phyloP scores from a whole-genome alignment of 2,113 vertebrate species.

The Peucedramus taeniatus region DNA sequence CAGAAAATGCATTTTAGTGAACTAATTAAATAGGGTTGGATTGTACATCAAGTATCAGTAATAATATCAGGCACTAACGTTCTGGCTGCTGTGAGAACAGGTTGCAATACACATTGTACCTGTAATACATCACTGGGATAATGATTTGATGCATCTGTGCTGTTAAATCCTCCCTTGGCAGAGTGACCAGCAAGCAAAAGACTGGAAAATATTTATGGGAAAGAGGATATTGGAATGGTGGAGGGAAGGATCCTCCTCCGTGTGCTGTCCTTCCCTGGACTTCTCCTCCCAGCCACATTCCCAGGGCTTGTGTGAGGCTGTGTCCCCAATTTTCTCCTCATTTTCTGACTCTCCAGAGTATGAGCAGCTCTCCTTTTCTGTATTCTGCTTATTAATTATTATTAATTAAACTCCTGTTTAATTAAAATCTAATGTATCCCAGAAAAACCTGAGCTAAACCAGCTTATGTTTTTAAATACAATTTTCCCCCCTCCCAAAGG shows the following conservation, averaged over 20 bases:
- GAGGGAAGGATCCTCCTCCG: background rate
- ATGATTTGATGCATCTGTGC: background rate
- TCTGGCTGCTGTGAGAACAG: background rate
- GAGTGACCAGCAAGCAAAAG: background rate
- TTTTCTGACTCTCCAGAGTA: background rate
- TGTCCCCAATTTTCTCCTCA: background rate
- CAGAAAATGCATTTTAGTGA: background rate
- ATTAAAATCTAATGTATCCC: background rate
- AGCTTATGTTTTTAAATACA: background rate
- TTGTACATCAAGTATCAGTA: background rate
- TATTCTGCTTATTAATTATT: background rate
- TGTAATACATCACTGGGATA: background rate
- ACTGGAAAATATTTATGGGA: background rate
- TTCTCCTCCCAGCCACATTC: background rate
- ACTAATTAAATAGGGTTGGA: background rate
- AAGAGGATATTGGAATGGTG: background rate
- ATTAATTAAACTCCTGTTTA: background rate
- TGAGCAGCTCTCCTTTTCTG: background rate
- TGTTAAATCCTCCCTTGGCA: background rate
- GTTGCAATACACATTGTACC: background rate
- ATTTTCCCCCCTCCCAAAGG: background rate
- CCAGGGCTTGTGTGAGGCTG: background rate
- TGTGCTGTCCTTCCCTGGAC: background rate
- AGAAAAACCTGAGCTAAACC: background rate
- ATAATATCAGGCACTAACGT: background rate